phyloP scores from a whole-genome alignment of 1,140 invertebrate species.

The Caenorhabditis tropicalis region DNA sequence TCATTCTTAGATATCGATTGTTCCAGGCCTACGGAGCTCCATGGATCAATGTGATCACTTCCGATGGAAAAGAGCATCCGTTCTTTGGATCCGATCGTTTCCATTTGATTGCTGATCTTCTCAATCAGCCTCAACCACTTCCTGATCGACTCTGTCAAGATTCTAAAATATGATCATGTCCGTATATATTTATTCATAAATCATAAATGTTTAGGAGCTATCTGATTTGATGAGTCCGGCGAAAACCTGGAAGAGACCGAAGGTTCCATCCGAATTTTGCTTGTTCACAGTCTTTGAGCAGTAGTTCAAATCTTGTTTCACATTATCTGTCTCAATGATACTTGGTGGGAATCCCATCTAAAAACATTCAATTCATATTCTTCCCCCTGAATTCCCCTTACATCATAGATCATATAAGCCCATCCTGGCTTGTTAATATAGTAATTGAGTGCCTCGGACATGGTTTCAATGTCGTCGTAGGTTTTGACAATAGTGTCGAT shows the following conservation, averaged over 20 bases:
- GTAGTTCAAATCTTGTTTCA: slow-evolving; percentile 27
- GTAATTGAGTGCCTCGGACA: slow-evolving; percentile 33
- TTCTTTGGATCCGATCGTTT: slow-evolving; percentile 54
- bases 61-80: slow-evolving; percentile 39
- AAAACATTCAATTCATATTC: no score
- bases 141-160: neutral
- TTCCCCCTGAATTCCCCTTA: no score
- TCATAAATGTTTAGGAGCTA: neutral
- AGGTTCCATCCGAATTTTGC: neutral
- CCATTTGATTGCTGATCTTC: slow-evolving; percentile 36
- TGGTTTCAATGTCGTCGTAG: slow-evolving; percentile 1
- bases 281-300: neutral
- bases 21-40: slow-evolving; percentile 49
- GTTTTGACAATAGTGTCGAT: slow-evolving; percentile 5
- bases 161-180: neutral
- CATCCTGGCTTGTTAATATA: slow-evolving; percentile 40
- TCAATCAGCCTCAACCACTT: slow-evolving; percentile 24
- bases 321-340: slow-evolving; percentile 27
- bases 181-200: neutral
- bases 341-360: neutral
- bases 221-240: neutral
- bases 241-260: neutral
- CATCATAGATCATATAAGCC: slow-evolving; percentile 20
- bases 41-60: slow-evolving; percentile 45
- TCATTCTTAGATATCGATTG: neutral